Conservation (phyloP, 2,888 invertebrate species). For the Eilema caniola region DNA sequence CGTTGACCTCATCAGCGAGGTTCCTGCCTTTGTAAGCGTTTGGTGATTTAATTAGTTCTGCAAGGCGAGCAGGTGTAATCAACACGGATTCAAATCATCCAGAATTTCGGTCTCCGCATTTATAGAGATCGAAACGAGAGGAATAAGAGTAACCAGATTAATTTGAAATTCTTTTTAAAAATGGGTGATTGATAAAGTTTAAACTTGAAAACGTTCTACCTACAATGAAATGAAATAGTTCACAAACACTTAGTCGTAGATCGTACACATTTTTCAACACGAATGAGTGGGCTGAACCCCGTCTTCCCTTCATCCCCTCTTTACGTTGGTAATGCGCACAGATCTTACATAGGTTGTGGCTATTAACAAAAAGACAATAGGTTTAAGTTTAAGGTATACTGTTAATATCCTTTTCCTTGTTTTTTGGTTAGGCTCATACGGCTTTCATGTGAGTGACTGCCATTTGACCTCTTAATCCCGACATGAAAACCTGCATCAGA, state of each 20-base stretch:
- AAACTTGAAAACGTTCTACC: neutral
- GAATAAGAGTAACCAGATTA: neutral
- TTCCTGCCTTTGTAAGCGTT: conserved; percentile 17
- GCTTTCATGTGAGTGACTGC: too few relatives aligned
- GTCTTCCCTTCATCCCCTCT: too few relatives aligned
- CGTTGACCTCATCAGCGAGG: neutral
- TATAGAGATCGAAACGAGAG: neutral
- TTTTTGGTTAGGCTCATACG: too few relatives aligned
- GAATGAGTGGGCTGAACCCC: too few relatives aligned
- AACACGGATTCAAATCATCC: conserved; percentile 12
- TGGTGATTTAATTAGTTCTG: conserved; percentile 22
- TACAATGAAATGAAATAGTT: neutral
- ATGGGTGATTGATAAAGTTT: neutral
- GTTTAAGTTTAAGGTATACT: too few relatives aligned
- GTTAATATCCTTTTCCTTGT: too few relatives aligned
- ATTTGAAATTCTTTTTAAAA: neutral
- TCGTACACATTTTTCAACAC: too few relatives aligned
- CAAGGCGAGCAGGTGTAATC: conserved; percentile 11
- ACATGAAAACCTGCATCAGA: too few relatives aligned
- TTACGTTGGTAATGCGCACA: too few relatives aligned
- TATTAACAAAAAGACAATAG: too few relatives aligned
- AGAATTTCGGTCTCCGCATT: neutral
- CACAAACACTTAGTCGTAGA: neutral
- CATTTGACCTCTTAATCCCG: too few relatives aligned
- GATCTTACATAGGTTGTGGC: too few relatives aligned